Evolutionary conservation across 1,140 invertebrate species (phyloP).

Genomic region (Cyphomyrmex costatus): DNA sequence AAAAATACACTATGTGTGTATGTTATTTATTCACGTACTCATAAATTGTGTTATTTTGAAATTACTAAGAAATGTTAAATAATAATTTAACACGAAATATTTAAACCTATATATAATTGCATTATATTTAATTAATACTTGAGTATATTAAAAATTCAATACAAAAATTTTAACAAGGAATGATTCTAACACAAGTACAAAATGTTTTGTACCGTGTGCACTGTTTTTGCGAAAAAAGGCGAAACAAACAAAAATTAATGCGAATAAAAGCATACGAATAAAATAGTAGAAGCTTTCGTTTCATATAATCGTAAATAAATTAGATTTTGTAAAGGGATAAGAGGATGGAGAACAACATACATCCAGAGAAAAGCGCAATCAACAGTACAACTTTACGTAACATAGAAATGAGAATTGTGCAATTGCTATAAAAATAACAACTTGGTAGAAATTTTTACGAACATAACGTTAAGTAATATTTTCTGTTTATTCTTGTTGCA

Average conservation of each 20-base stretch:
- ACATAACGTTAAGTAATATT: not conserved
- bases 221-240: not conserved
- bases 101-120: no score
- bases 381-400: not conserved
- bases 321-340: not conserved
- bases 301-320: conserved; percentile 7
- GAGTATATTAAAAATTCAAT: no score
- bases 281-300: not conserved
- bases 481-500: not conserved
- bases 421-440: not conserved
- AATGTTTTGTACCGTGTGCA: no score
- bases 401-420: not conserved
- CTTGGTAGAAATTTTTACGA: not conserved
- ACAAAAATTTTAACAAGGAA: no score
- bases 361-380: not conserved
- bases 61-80: no score
- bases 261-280: not conserved
- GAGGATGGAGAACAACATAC: not conserved
- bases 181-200: no score
- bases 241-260: not conserved
- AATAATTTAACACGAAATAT: no score
- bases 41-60: no score
- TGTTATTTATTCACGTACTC: no score
- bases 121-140: no score
- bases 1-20: no score